Conservation (phyloP, 2,797 vertebrate genomes). For the Rhadinocentrus ornatus region DNA sequence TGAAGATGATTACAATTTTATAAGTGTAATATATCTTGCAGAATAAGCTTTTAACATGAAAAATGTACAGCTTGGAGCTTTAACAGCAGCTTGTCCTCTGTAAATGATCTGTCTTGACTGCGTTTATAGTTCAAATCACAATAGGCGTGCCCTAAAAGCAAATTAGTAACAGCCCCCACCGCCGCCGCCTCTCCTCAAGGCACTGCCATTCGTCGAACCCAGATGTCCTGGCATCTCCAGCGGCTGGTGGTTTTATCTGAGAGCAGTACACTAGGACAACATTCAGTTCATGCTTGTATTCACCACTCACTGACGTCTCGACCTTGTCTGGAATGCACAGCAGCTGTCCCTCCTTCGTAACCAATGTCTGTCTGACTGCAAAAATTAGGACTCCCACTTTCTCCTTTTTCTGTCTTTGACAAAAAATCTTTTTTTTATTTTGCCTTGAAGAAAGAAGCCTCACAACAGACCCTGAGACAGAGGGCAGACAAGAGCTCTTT, state of each 20-base stretch:
- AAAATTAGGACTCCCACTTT: slow-evolving; percentile 63
- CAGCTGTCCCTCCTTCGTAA: slow-evolving; percentile 79
- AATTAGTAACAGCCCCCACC: background rate
- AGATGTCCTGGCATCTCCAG: slow-evolving; percentile 78
- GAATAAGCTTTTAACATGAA: slow-evolving; percentile 4
- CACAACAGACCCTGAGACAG: slow-evolving; percentile 27
- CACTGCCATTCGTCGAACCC: slow-evolving; percentile 45
- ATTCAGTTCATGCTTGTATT: slow-evolving; percentile 73
- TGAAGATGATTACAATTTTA: too few relatives aligned
- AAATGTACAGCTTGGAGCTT: background rate
- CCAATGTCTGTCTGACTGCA: slow-evolving; percentile 73
- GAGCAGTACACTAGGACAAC: slow-evolving; percentile 63
- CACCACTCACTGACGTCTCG: slow-evolving; percentile 70
- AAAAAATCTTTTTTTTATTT: slow-evolving; percentile 20
- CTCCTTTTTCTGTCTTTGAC: slow-evolving; percentile 42
- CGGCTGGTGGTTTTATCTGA: slow-evolving; percentile 65
- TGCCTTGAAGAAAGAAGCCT: slow-evolving; percentile 36
- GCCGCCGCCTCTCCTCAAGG: slow-evolving; percentile 7
- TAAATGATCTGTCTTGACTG: background rate
- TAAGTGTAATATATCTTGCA: background rate
- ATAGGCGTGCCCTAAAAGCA: slow-evolving; percentile 12
- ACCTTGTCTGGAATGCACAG: slow-evolving; percentile 81
- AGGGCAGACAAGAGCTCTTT: slow-evolving; percentile 49
- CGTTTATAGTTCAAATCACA: slow-evolving; percentile 25
- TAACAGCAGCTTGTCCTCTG: slow-evolving; percentile 2